phyloP scores from a whole-genome alignment of 2,888 invertebrate species.

The Plagodis pulveraria region DNA sequence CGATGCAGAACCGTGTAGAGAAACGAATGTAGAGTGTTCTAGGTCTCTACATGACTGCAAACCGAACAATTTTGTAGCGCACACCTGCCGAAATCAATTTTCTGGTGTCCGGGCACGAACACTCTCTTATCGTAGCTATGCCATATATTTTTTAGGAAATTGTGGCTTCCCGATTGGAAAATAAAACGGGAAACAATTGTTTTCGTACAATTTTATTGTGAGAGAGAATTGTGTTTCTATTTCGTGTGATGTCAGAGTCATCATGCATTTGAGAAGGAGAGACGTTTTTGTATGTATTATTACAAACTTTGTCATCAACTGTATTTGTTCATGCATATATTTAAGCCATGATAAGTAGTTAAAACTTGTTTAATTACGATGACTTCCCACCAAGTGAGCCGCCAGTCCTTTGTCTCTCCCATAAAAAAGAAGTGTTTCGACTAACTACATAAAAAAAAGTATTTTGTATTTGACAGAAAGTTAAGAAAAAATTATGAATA shows the following conservation, averaged over 20 bases:
- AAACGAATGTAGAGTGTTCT: conserved; percentile 14
- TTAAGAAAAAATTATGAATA: too few species aligned
- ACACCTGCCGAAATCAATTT: conserved; percentile 64
- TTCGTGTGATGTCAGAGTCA: conserved; percentile 3
- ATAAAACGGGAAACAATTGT: conserved; percentile 36
- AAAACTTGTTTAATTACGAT: too few species aligned
- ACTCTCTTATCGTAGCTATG: conserved; percentile 39
- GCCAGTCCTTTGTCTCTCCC: too few species aligned
- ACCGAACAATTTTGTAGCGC: conserved; percentile 45
- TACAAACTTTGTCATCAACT: not conserved
- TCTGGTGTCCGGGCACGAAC: conserved; percentile 52
- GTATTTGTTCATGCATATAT: not conserved
- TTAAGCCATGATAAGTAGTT: too few species aligned
- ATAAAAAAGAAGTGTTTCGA: too few species aligned
- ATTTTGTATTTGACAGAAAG: too few species aligned
- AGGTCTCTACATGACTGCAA: conserved; percentile 19
- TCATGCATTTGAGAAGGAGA: not conserved
- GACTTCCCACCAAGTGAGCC: too few species aligned
- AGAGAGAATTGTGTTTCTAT: conserved; percentile 14
- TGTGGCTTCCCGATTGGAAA: conserved; percentile 37
- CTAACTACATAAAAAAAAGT: too few species aligned
- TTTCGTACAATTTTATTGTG: conserved; percentile 28
- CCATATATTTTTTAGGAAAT: conserved; percentile 41
- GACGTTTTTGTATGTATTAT: not conserved
- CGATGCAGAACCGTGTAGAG: conserved; percentile 3